Percentiles rank a stretch among this genome's conserved stretches.
Evolutionary conservation across 2,888 invertebrate genomes (phyloP).

Genomic region (Euspilapteryx auroguttella): DNA sequence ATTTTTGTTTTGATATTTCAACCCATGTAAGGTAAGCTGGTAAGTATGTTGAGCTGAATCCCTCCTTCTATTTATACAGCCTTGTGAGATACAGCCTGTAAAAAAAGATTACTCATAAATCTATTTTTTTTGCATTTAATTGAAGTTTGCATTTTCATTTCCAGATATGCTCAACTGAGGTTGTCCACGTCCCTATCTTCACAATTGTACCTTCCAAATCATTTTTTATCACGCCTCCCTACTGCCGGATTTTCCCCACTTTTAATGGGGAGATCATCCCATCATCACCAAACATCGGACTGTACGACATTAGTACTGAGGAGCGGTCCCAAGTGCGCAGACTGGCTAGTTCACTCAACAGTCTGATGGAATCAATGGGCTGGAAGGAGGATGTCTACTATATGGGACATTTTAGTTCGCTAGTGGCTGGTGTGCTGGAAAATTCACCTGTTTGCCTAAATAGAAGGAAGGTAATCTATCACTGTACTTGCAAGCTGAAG

Average conservation of each 20-base stretch:
- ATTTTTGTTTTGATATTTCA: too few species aligned
- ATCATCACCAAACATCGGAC: constrained; percentile 25
- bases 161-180: constrained; percentile 63
- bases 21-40: too few species aligned
- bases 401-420: constrained; percentile 64
- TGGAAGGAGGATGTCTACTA: constrained; percentile 67
- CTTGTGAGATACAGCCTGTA: too few species aligned
- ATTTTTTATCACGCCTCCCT: constrained; percentile 66
- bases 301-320: constrained; percentile 29
- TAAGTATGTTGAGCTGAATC: too few species aligned
- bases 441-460: constrained; percentile 51
- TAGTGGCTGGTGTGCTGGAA: constrained; percentile 63
- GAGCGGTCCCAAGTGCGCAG: constrained; percentile 41
- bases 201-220: constrained; percentile 57
- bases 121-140: too few species aligned
- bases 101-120: too few species aligned
- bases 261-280: constrained; percentile 31
- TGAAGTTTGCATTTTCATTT: too few species aligned
- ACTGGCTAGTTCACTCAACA: constrained; percentile 50
- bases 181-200: constrained; percentile 65
- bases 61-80: too few species aligned
- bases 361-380: constrained; percentile 59
- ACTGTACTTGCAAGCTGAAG: too few species aligned
- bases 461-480: constrained; percentile 65
- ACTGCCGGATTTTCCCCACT: constrained; percentile 57